Conservation (phyloP, 2,113 vertebrate species). For the Chiloscyllium plagiosum region DNA sequence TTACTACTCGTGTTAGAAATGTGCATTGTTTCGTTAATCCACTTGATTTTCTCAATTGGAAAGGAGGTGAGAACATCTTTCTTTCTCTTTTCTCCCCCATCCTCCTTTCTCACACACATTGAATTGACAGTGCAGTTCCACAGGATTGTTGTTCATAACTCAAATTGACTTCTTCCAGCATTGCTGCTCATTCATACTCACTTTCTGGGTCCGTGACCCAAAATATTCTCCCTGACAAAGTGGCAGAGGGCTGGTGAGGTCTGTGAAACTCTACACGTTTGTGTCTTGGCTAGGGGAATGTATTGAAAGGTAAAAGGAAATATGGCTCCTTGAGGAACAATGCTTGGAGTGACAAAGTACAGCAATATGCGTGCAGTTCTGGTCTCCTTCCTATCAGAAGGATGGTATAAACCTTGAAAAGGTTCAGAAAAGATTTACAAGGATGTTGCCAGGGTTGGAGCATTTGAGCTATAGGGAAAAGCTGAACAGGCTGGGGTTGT, state of each 20-base stretch:
- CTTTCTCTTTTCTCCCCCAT: neutral
- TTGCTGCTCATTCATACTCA: neutral
- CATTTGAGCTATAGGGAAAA: too few species aligned
- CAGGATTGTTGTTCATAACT: neutral
- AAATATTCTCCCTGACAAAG: neutral
- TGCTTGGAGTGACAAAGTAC: neutral
- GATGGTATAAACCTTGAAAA: too few species aligned
- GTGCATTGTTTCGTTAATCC: neutral
- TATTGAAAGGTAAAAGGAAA: neutral
- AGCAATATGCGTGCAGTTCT: too few species aligned
- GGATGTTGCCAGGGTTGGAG: too few species aligned
- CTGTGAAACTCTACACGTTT: neutral
- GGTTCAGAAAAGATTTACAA: too few species aligned
- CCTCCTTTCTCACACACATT: neutral
- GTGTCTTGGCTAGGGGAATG: neutral
- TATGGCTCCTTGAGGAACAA: neutral
- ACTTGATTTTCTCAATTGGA: neutral
- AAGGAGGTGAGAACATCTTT: neutral
- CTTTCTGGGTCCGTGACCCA: neutral
- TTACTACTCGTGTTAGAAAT: neutral
- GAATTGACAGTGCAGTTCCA: neutral
- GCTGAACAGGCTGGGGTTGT: too few species aligned
- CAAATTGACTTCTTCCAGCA: too few species aligned
- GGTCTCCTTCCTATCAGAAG: too few species aligned
- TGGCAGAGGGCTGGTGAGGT: neutral